phyloP scores from a whole-genome alignment of 1,140 invertebrate genomes.

The Olivierus martensii region DNA sequence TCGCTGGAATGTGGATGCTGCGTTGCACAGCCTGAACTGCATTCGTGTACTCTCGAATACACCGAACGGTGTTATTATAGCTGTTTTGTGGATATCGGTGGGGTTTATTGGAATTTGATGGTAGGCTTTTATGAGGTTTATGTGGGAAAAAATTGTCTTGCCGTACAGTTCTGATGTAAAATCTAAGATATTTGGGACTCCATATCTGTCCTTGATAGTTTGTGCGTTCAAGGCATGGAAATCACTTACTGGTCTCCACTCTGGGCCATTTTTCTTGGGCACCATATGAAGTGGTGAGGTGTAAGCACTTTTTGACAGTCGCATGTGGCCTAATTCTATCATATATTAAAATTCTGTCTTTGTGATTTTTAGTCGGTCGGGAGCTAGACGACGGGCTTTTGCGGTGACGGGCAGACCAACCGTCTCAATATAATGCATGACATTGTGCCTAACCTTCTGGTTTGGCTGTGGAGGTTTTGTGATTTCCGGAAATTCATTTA shows the following conservation, averaged over 20 bases:
- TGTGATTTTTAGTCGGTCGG: constrained; percentile 6
- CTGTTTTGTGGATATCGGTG: constrained; percentile 17
- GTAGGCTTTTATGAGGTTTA: constrained; percentile 19
- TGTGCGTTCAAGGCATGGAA: constrained; percentile 19
- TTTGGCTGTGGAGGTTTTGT: neutral
- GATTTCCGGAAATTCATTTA: constrained; percentile 5
- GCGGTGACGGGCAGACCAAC: neutral
- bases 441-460: constrained; percentile 4
- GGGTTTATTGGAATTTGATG: constrained; percentile 16
- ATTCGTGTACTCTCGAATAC: constrained; percentile 20
- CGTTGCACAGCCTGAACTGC: constrained; percentile 24
- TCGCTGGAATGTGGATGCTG: constrained; percentile 19
- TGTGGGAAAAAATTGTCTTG: constrained; percentile 9
- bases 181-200: constrained; percentile 22
- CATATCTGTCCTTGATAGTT: constrained; percentile 22
- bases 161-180: constrained; percentile 7
- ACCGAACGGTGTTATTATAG: constrained; percentile 22
- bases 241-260: constrained; percentile 10
- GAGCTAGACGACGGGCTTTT: constrained; percentile 4
- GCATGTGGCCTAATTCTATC: constrained; percentile 11
- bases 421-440: constrained; percentile 10
- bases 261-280: constrained; percentile 11
- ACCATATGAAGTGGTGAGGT: constrained; percentile 22
- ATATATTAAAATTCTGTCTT: constrained; percentile 9
- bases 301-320: constrained; percentile 17